These are phyloP conservation scores for Drosophila crucigera DNA, from an alignment of 2,888 invertebrate species.

Conservation along the genomic window DNA sequence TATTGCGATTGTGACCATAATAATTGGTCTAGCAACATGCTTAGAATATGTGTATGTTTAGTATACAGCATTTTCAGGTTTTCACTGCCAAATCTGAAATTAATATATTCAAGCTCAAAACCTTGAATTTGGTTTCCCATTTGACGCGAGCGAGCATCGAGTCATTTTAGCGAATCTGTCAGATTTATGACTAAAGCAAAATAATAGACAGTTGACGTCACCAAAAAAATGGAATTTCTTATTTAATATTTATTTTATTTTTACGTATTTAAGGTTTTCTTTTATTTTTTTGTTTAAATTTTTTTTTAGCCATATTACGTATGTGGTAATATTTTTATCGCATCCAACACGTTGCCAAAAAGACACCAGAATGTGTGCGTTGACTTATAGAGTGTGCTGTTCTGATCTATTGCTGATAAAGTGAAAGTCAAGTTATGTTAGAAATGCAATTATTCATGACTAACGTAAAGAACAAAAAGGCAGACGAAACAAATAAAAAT, in stretches of 20 bases:
- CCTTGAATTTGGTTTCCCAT: slow-evolving; percentile 30
- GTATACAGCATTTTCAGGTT: background rate
- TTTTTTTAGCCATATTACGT: slow-evolving; percentile 48
- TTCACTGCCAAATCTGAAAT: slow-evolving; percentile 34
- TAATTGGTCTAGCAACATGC: background rate
- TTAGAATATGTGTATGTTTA: background rate
- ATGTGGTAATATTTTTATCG: slow-evolving; percentile 69
- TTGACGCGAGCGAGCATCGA: slow-evolving; percentile 29
- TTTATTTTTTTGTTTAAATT: background rate
- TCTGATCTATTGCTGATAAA: slow-evolving; percentile 75
- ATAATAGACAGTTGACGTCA: slow-evolving; percentile 76
- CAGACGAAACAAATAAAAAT: slow-evolving; percentile 11
- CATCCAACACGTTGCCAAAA: slow-evolving; percentile 47
- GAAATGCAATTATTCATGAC: slow-evolving; percentile 77
- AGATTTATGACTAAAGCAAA: slow-evolving; percentile 73
- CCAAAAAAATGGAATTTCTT: slow-evolving; percentile 70
- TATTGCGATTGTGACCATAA: background rate
- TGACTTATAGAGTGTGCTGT: slow-evolving; percentile 54
- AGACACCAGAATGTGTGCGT: slow-evolving; percentile 11
- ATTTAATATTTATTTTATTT: slow-evolving; percentile 59
- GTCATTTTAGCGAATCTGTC: slow-evolving; percentile 50
- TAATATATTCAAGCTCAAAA: slow-evolving; percentile 22
- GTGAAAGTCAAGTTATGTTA: slow-evolving; percentile 79
- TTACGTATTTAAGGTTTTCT: slow-evolving; percentile 43
- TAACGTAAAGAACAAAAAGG: slow-evolving; percentile 3